Base-by-base conservation (phyloP, 2,113 vertebrate species). In the Pipra filicauda region DNA sequence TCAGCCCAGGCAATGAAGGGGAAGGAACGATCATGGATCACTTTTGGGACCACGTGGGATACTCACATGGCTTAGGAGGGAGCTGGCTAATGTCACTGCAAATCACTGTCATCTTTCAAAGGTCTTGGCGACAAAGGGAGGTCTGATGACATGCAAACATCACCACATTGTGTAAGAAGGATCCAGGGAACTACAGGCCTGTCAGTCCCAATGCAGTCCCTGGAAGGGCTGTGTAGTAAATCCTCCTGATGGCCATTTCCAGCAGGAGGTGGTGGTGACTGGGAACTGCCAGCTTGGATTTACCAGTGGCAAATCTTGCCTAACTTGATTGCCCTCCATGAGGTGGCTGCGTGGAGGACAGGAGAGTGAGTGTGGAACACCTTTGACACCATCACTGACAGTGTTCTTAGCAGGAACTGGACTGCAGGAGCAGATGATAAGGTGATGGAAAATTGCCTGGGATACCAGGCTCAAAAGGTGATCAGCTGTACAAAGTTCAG, bases 321-420 rank as follows among this genome's bases (percentile, higher is more conserved):
- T 67, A 73, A 76, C 55, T 74, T 23, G 77, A 85, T 8, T 37
- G 51, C 22, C 31, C 41, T 85, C 44, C 61, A 24, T 12, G 35
- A 51, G 49, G 10, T 11, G 27, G 30, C 39, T 39, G 48, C 5
- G 5, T 7, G 30, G 27, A 28, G 9, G 57, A 51, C 0, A 3
- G 54, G 12, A 48, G 11, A 61, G 28, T 1, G 6, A 55, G 54
- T 2, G 5, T 9, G 13, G 43, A 6, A 35, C n/a, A 67, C n/a
- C 49, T 87, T 5, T 18, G n/a, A 44, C 49, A 46, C 8, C 0
- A 0, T 5, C 41, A 55, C 44, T 43, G 44, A 16, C 0, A 17
- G 22, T 8, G 18, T 9, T 33, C 35, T 8, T 6, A 46, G 11
- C 0, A 69, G 3, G 64, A 87, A 33, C n/a, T 43, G 62, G n/a